phyloP scores from a whole-genome alignment of 1,140 invertebrate species.

The Polypedilum vanderplanki region DNA sequence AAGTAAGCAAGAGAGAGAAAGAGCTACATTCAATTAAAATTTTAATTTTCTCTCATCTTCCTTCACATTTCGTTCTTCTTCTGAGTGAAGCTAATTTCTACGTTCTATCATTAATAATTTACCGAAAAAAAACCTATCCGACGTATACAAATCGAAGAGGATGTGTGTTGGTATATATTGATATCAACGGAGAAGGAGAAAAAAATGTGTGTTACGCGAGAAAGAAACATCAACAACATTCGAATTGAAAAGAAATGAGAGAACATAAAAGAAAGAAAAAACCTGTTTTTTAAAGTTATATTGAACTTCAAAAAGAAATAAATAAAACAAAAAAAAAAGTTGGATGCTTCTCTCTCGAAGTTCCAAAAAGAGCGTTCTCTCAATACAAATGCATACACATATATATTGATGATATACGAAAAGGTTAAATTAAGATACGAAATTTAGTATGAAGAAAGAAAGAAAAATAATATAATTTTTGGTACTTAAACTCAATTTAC shows the following conservation, averaged over 20 bases:
- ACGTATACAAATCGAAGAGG: constrained; percentile 2
- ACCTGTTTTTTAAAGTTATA: constrained; percentile 26
- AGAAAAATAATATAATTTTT: background rate
- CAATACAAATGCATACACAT: background rate
- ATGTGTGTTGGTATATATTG: constrained; percentile 4
- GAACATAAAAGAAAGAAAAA: background rate
- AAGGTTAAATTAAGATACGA: background rate
- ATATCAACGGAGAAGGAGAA: background rate
- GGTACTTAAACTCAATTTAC: background rate
- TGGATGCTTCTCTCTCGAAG: background rate
- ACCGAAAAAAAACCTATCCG: background rate
- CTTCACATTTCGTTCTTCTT: background rate
- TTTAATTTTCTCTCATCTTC: constrained; percentile 6
- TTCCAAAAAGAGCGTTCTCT: constrained; percentile 2
- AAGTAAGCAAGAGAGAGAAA: background rate
- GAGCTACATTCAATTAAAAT: background rate
- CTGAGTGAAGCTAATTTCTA: background rate
- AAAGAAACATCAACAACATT: constrained; percentile 8
- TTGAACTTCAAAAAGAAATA: constrained; percentile 20
- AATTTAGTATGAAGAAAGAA: background rate
- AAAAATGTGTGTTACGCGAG: background rate
- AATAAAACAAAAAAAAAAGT: constrained; percentile 6
- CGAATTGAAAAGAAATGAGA: too few species aligned
- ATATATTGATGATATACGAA: background rate
- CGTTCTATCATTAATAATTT: constrained; percentile 21